These are phyloP conservation scores for Heliocidaris erythrogramma DNA, from an alignment of 35 echinoderm and acorn worm genomes.

Conservation along the genomic window DNA sequence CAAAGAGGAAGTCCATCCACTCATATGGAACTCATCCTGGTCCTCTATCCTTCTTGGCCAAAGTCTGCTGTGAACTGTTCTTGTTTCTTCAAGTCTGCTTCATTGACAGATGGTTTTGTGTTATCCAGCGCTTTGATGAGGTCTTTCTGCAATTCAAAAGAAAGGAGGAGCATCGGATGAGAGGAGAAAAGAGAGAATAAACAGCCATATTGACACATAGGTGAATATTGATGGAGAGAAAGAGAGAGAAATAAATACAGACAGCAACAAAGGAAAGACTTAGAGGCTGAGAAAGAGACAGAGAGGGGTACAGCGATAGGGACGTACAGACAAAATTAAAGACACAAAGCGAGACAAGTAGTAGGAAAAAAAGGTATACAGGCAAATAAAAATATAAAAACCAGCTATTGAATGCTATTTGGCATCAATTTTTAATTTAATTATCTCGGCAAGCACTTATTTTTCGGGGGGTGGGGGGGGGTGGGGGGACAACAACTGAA, in stretches of 20 bases:
- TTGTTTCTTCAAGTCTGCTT: slow-evolving; percentile 70
- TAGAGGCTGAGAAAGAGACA: neutral
- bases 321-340: too few relatives aligned
- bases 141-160: slow-evolving; percentile 70
- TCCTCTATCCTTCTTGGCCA: slow-evolving; percentile 86
- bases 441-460: too few relatives aligned
- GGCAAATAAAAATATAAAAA: too few relatives aligned
- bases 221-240: too few relatives aligned
- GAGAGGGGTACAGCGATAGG: neutral
- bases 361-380: too few relatives aligned
- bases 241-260: too few relatives aligned
- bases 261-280: neutral
- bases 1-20: neutral
- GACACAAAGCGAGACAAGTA: too few relatives aligned
- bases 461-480: too few relatives aligned
- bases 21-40: neutral
- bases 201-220: too few relatives aligned
- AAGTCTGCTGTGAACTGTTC: slow-evolving; percentile 86
- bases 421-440: too few relatives aligned
- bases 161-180: neutral
- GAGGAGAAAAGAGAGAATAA: neutral
- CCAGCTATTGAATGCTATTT: too few relatives aligned
- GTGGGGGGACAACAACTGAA: neutral
- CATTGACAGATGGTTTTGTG: slow-evolving; percentile 85
- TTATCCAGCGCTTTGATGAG: slow-evolving; percentile 60